phyloP scores from a whole-genome alignment of 2,888 invertebrate species.

The Toxonevra muliebris region DNA sequence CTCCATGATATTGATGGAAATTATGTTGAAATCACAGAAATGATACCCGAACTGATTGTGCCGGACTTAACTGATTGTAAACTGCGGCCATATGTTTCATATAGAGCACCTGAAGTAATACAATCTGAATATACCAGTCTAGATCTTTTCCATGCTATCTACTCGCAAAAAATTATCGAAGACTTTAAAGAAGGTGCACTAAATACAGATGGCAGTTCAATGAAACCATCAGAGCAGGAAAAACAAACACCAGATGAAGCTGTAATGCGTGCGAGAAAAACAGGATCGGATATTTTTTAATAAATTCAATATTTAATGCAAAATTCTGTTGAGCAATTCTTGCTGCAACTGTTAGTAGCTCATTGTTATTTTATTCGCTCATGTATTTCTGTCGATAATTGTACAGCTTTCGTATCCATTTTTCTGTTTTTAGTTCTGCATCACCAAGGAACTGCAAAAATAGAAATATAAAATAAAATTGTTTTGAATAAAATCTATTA shows the following conservation, averaged over 20 bases:
- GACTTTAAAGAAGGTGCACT: slow-evolving; percentile 80
- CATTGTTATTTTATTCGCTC: too few relatives aligned
- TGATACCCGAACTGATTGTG: slow-evolving; percentile 91
- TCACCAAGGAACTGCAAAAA: slow-evolving; percentile 72
- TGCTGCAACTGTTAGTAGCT: background rate
- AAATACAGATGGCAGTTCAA: slow-evolving; percentile 73
- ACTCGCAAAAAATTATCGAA: slow-evolving; percentile 78
- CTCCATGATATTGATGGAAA: slow-evolving; percentile 66
- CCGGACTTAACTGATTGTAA: slow-evolving; percentile 85
- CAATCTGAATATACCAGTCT: slow-evolving; percentile 85
- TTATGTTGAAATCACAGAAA: slow-evolving; percentile 79
- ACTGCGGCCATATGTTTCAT: slow-evolving; percentile 95
- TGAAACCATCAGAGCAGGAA: slow-evolving; percentile 79
- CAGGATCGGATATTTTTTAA: slow-evolving; percentile 83
- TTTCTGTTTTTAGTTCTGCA: slow-evolving; percentile 75
- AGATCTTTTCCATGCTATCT: slow-evolving; percentile 83
- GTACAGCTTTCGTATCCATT: slow-evolving; percentile 78
- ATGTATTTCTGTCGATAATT: slow-evolving; percentile 71
- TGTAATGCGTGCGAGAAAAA: slow-evolving; percentile 72
- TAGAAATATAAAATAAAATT: slow-evolving; percentile 30
- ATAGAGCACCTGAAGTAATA: slow-evolving; percentile 77
- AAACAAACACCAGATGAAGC: slow-evolving; percentile 78
- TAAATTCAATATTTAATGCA: slow-evolving; percentile 43
- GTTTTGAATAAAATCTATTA: background rate
- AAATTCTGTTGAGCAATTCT: slow-evolving; percentile 35